Evolutionary conservation across 2,888 invertebrate species (phyloP).

Genomic region (Malthinus flaveolus): DNA sequence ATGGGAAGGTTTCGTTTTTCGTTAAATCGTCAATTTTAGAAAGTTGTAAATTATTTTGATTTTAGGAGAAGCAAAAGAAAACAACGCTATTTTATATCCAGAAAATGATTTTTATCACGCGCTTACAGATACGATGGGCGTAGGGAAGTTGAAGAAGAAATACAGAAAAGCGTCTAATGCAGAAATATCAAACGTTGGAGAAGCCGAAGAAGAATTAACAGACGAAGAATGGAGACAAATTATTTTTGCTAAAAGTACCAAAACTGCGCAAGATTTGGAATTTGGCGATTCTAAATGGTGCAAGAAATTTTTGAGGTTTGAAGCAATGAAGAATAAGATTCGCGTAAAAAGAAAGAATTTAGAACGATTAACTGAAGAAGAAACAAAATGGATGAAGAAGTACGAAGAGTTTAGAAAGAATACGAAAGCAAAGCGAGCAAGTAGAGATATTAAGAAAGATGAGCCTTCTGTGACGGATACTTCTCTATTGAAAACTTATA

Average conservation of each 20-base stretch:
- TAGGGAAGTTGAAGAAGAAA: conserved; percentile 31
- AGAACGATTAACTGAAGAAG: conserved; percentile 14
- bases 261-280: conserved; percentile 32
- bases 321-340: conserved; percentile 21
- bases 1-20: conserved; percentile 56
- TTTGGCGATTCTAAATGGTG: conserved; percentile 33
- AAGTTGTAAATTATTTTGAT: neutral
- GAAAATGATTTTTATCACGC: conserved; percentile 46
- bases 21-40: neutral
- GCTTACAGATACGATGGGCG: conserved; percentile 39
- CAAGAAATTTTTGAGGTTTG: conserved; percentile 26
- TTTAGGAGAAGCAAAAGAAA: conserved; percentile 31
- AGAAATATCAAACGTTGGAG: neutral
- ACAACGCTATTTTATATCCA: conserved; percentile 38
- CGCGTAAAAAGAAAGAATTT: conserved; percentile 20
- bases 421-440: conserved; percentile 18
- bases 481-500: conserved; percentile 22
- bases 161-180: conserved; percentile 9
- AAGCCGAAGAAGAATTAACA: conserved; percentile 18
- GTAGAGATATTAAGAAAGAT: conserved; percentile 10
- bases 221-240: conserved; percentile 35
- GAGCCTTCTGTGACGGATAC: conserved; percentile 2
- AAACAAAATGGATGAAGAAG: conserved; percentile 31
- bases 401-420: conserved; percentile 15
- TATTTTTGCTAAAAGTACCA: conserved; percentile 41